Evolutionary conservation across 2,797 vertebrate genomes (phyloP).

Genomic region (Arvicola amphibius): DNA sequence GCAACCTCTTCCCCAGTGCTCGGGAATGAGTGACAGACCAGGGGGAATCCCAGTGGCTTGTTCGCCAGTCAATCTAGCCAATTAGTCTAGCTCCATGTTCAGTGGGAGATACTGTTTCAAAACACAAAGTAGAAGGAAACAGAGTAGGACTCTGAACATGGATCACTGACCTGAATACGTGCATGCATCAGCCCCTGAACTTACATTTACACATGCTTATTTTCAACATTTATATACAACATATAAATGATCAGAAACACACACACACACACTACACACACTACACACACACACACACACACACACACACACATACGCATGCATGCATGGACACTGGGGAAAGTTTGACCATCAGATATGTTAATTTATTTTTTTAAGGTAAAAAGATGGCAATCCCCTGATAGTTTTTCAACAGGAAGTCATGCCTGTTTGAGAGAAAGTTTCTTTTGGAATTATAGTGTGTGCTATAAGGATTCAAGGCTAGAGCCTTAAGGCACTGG

Average conservation of each 20-base stretch:
- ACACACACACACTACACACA: background rate
- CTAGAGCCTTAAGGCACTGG: background rate
- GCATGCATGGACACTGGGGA: background rate
- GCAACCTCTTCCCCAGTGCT: background rate
- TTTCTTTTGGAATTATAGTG: background rate
- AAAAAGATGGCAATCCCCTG: background rate
- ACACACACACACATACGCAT: background rate
- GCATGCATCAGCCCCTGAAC: background rate
- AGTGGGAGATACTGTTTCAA: background rate
- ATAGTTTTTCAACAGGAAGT: conserved; percentile 35
- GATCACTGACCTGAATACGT: background rate
- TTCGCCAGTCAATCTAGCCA: background rate
- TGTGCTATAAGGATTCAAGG: conserved; percentile 22
- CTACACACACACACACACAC: background rate
- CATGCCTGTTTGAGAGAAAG: background rate
- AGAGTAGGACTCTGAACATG: background rate
- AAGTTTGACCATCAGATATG: background rate
- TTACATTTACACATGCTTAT: background rate
- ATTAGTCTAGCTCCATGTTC: background rate
- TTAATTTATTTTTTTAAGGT: conserved; percentile 46
- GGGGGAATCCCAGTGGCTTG: background rate
- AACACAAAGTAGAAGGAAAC: background rate
- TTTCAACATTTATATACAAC: background rate
- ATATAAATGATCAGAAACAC: background rate
- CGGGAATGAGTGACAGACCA: background rate